Base-by-base conservation (phyloP, 2,888 invertebrate species). In the Hydraecia micacea region DNA sequence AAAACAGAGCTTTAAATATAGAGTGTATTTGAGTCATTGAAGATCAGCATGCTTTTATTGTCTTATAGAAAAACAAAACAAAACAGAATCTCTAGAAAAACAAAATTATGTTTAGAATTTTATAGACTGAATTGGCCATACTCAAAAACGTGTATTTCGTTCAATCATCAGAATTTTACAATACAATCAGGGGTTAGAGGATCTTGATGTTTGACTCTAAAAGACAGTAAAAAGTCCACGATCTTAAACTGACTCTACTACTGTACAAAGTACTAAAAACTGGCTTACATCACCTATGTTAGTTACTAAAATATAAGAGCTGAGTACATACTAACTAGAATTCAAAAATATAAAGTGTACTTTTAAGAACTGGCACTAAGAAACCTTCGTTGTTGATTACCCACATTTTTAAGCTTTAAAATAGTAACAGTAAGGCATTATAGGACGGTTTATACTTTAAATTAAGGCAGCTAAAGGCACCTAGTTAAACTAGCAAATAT, bases 391-490 rank as follows among this genome's bases (percentile, higher is more conserved):
- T 95, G 95, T 89, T 91, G 89, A 84, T 90, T 87, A 95, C 95
- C 95, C 94, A 95, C 94, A 92, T 88, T 86, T 73, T 87, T 86
- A 90, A 89, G 89, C 86, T 89, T 81, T 86, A 82, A 73, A 81
- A 87, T 85, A 83, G 73, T 86, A 66, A 86, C 68, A 89, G 87
- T 94, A 95, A 96, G 95, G 94, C 95, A 94, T 91, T 90, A 91
- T 85, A 94, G 96, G 96, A 96, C 96, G 96, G 96, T 95, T 93
- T 91, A 91, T 89, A 92, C 90, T 93, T 93, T 91, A 90, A 93
- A 93, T 88, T 94, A 96, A 96, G 95, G 95, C 95, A 95, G 93
- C 92, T 93, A 92, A 95, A 95, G 95, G 95, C 95, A 96, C 95
- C 93, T 92, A 88, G 80, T 78, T 85, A 76, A 67, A 88, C 79